phyloP scores from a whole-genome alignment of 1,140 invertebrate species.

The Stegodyphus mimosarum region DNA sequence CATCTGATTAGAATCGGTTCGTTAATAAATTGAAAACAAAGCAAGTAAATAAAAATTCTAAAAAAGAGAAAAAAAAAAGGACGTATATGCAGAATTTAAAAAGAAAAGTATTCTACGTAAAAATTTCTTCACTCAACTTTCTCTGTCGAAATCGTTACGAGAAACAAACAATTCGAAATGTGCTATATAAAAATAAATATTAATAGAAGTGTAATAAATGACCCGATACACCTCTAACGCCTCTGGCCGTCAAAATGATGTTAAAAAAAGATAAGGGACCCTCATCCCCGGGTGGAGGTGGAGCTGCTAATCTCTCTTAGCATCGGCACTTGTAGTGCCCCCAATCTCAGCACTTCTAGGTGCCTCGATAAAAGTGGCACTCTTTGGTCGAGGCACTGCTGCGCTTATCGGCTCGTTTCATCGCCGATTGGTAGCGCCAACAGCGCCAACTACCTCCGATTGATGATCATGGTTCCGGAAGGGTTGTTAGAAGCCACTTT shows the following conservation, averaged over 20 bases:
- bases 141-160: neutral
- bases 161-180: too few species aligned
- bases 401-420: conserved; percentile 7
- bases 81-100: too few species aligned
- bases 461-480: neutral
- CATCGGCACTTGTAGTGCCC: conserved; percentile 2
- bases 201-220: neutral
- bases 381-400: neutral
- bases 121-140: too few species aligned
- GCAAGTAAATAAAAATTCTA: too few species aligned
- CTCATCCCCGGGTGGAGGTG: neutral
- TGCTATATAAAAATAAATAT: neutral
- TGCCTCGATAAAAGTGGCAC: neutral
- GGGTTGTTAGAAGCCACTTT: neutral
- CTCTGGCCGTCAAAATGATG: neutral
- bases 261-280: neutral
- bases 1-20: too few species aligned
- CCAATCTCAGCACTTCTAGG: conserved; percentile 16
- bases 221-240: neutral
- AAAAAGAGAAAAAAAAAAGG: too few species aligned
- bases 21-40: too few species aligned
- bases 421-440: conserved; percentile 9
- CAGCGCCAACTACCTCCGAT: conserved; percentile 4
- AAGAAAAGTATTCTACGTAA: too few species aligned
- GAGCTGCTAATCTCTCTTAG: neutral